Evolutionary conservation across 92 coral and sea anemone genomes (phyloP).

Genomic region (Porites cylindrica): DNA sequence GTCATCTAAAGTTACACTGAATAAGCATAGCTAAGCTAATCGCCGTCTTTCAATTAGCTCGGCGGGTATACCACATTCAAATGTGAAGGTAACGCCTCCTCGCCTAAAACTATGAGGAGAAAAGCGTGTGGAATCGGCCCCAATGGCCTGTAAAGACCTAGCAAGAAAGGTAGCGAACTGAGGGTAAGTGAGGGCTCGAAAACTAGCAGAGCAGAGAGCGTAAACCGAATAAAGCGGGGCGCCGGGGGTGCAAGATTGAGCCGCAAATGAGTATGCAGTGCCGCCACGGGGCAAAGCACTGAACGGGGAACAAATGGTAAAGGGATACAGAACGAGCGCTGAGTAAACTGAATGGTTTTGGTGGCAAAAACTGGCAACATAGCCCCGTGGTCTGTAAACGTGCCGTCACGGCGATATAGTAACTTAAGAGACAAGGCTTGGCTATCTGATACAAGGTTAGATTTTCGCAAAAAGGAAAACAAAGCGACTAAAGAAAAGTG

Average conservation of each 20-base stretch:
- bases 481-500: neutral
- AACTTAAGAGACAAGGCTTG: neutral
- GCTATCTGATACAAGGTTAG: neutral
- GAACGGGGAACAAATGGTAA: neutral
- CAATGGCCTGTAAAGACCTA: neutral
- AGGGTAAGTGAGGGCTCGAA: neutral
- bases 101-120: slow-evolving; percentile 1
- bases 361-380: neutral
- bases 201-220: neutral
- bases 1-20: too few relatives aligned
- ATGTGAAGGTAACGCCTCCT: slow-evolving; percentile 6
- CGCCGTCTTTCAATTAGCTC: neutral
- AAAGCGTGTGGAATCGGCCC: neutral
- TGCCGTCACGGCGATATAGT: neutral
- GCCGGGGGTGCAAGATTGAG: neutral
- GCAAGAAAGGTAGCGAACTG: slow-evolving; percentile 22
- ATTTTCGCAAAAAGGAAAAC: neutral
- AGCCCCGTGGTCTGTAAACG: neutral
- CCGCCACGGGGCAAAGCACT: neutral
- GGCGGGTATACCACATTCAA: neutral
- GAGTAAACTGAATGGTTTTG: neutral
- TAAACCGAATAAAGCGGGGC: slow-evolving; percentile 1
- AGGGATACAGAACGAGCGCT: neutral
- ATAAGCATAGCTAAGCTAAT: slow-evolving; percentile 13
- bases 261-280: neutral